phyloP scores from a whole-genome alignment of 1,140 invertebrate genomes.

The Drosophila repletoides region DNA sequence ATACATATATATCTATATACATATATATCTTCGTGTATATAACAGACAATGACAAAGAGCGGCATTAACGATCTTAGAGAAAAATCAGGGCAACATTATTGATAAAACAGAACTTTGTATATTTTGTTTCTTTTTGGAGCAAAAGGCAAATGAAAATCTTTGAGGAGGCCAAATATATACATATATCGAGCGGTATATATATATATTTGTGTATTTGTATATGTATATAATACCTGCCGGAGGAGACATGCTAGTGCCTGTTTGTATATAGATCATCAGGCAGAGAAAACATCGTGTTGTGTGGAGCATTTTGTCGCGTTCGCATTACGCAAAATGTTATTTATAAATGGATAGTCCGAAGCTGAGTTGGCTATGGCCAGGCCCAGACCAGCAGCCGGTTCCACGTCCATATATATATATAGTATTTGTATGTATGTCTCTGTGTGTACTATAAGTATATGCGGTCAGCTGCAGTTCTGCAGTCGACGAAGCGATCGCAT shows the following conservation, averaged over 20 bases:
- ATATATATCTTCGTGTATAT: constrained; percentile 13
- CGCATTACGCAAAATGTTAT: constrained; percentile 80
- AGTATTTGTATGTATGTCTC: neutral
- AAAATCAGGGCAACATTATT: constrained; percentile 33
- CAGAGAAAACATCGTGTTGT: constrained; percentile 5
- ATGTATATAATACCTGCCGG: constrained; percentile 7
- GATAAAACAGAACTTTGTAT: constrained; percentile 57
- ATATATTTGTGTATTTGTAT: neutral
- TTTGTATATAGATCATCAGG: constrained; percentile 29
- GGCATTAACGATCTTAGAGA: neutral
- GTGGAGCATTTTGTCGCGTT: constrained; percentile 48
- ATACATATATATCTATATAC: neutral
- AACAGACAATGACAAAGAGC: constrained; percentile 33
- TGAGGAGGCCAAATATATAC: constrained; percentile 61
- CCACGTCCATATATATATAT: constrained; percentile 5
- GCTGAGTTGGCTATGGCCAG: constrained; percentile 52
- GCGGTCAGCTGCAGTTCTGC: constrained; percentile 21
- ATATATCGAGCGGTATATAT: constrained; percentile 1
- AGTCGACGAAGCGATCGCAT: constrained; percentile 6
- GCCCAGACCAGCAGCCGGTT: constrained; percentile 48
- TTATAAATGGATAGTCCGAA: constrained; percentile 72
- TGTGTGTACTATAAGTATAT: no score
- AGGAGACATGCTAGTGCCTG: constrained; percentile 1
- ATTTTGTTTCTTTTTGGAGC: constrained; percentile 48
- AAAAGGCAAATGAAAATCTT: constrained; percentile 44